Conservation (phyloP, 1,140 invertebrate species). For the Lucilia cuprina region DNA sequence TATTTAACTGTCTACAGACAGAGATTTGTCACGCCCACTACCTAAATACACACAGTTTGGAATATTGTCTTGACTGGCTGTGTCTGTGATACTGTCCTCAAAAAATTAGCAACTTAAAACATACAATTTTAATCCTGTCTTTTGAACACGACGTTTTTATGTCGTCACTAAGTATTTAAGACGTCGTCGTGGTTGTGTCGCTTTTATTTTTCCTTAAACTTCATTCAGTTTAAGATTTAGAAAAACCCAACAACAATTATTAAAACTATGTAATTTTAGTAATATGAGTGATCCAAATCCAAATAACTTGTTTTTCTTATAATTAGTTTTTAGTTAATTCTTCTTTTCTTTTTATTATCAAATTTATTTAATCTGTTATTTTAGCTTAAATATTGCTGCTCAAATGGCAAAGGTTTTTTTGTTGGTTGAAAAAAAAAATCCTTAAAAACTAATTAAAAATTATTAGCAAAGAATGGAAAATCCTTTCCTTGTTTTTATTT, state of each 20-base stretch:
- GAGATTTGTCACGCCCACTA: slow-evolving; percentile 26
- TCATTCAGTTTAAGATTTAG: slow-evolving; percentile 9
- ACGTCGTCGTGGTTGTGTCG: too few relatives aligned
- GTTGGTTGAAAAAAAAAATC: slow-evolving; percentile 4
- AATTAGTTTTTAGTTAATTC: not conserved
- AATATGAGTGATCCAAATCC: not conserved
- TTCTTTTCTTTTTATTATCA: not conserved
- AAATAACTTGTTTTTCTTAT: not conserved
- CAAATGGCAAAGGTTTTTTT: not conserved
- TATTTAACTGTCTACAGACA: slow-evolving; percentile 18
- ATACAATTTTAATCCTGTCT: not conserved
- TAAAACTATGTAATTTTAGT: not conserved
- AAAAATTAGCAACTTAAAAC: not conserved
- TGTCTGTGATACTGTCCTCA: not conserved
- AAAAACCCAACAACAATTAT: not conserved
- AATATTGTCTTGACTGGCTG: not conserved
- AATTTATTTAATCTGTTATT: not conserved
- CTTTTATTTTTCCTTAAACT: not conserved
- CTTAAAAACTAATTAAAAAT: slow-evolving; percentile 33
- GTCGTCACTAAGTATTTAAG: slow-evolving; percentile 7
- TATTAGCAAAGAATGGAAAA: slow-evolving; percentile 23
- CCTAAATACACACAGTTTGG: not conserved
- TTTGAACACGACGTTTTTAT: not conserved
- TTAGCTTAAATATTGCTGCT: not conserved
- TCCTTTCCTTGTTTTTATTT: not conserved